Evolutionary conservation across 2,888 invertebrate species (phyloP).

Genomic region (Mechanitis messenoides): DNA sequence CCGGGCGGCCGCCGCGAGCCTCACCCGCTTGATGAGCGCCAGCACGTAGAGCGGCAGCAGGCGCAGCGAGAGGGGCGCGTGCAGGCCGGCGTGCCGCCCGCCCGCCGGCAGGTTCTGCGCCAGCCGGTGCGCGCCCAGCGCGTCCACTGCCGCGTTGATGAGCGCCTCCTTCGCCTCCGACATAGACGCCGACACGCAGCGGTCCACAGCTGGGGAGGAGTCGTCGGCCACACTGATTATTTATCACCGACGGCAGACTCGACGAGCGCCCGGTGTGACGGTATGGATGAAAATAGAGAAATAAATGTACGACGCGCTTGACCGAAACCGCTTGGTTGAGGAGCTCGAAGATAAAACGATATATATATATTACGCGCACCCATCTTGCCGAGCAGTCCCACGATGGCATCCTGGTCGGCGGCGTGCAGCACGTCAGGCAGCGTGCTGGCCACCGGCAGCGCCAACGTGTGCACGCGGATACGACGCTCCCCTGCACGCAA

Average conservation of each 20-base stretch:
- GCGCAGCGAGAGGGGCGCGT: slow-evolving; percentile 85
- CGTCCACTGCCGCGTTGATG: slow-evolving; percentile 95
- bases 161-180: slow-evolving; percentile 97
- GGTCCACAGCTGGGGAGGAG: slow-evolving; percentile 85
- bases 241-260: too few relatives aligned
- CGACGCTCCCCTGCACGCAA: slow-evolving; percentile 86
- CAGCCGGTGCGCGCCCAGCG: slow-evolving; percentile 67
- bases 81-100: slow-evolving; percentile 71
- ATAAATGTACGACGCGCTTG: too few relatives aligned
- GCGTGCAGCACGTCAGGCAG: slow-evolving; percentile 90
- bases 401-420: slow-evolving; percentile 95
- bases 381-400: slow-evolving; percentile 96
- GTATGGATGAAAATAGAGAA: too few relatives aligned
- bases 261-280: too few relatives aligned
- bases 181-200: slow-evolving; percentile 89
- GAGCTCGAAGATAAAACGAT: too few relatives aligned
- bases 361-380: slow-evolving; percentile 70
- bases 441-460: slow-evolving; percentile 91
- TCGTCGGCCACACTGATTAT: too few relatives aligned
- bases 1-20: too few relatives aligned
- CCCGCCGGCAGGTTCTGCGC: slow-evolving; percentile 79
- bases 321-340: too few relatives aligned
- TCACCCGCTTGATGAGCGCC: slow-evolving; percentile 90
- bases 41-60: slow-evolving; percentile 92
- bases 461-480: slow-evolving; percentile 98